These are phyloP conservation scores for Pterobdella sp. DNA, from an alignment of 2,888 invertebrate genomes.

Conservation along the genomic window DNA sequence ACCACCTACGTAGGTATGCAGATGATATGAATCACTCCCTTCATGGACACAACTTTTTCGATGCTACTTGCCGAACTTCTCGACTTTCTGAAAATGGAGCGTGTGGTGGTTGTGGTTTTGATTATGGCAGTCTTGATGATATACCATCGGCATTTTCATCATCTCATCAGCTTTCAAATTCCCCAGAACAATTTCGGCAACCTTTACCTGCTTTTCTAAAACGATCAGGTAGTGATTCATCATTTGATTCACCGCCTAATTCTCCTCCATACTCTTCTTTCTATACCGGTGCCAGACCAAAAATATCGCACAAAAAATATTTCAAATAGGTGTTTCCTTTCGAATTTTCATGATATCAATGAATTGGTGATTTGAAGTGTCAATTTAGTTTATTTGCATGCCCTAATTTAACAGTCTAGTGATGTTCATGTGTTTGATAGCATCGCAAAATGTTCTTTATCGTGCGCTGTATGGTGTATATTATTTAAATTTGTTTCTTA, in stretches of 20 bases:
- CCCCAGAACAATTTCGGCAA: background rate
- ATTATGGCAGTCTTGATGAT: constrained; percentile 21
- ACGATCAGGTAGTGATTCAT: constrained; percentile 8
- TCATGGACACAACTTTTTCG: background rate
- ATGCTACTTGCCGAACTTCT: constrained; percentile 3
- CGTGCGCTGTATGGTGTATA: no score
- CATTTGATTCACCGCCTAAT: constrained; percentile 33
- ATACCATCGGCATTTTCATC: constrained; percentile 19
- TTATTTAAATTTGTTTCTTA: no score
- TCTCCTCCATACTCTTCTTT: constrained; percentile 15
- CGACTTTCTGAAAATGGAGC: constrained; percentile 18
- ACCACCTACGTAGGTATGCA: constrained; percentile 38
- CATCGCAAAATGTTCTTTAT: no score
- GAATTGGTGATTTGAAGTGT: no score
- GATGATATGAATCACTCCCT: constrained; percentile 22
- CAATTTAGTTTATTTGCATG: no score
- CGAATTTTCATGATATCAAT: no score
- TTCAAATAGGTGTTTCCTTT: constrained; percentile 19
- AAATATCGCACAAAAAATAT: constrained; percentile 31
- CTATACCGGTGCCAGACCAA: constrained; percentile 33
- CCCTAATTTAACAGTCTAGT: no score
- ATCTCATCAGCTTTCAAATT: background rate
- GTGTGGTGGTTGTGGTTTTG: constrained; percentile 24
- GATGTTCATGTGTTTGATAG: no score
- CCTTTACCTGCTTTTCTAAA: background rate